These are phyloP conservation scores for Butastur rufipennis DNA, from an alignment of 2,113 vertebrate genomes.

Conservation along the genomic window DNA sequence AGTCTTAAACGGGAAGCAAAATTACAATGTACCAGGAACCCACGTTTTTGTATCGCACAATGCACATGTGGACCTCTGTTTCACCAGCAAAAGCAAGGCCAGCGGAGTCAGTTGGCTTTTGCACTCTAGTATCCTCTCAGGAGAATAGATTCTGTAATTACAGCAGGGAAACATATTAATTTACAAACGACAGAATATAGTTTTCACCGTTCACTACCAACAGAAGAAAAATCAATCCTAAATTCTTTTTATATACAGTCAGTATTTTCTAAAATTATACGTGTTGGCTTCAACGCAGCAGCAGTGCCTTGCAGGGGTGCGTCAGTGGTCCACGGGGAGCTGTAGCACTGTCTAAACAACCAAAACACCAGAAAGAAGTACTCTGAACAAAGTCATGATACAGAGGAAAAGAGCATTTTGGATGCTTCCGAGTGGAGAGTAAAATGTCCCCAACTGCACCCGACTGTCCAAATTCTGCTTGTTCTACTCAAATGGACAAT, in stretches of 20 bases:
- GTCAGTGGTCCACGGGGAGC: neutral
- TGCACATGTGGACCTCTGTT: neutral
- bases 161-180: neutral
- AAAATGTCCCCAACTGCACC: neutral
- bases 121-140: neutral
- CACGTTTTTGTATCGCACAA: neutral
- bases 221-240: neutral
- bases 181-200: neutral
- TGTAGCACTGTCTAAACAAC: neutral
- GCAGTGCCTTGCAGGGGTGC: neutral
- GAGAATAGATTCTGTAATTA: neutral
- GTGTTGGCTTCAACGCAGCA: fast-evolving
- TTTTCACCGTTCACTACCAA: neutral
- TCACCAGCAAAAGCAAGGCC: neutral
- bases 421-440: neutral
- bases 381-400: neutral
- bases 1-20: neutral
- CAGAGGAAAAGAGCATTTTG: neutral
- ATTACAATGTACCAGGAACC: neutral
- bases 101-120: neutral
- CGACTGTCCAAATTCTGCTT: neutral
- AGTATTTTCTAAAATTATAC: neutral
- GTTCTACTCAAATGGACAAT: neutral
- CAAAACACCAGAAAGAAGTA: neutral
- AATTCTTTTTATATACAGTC: neutral